A percentile compares a stretch with the other conserved stretches of the same genome.
phyloP scores from a whole-genome alignment of 2,797 vertebrate species.

The Bothrops alternatus region DNA sequence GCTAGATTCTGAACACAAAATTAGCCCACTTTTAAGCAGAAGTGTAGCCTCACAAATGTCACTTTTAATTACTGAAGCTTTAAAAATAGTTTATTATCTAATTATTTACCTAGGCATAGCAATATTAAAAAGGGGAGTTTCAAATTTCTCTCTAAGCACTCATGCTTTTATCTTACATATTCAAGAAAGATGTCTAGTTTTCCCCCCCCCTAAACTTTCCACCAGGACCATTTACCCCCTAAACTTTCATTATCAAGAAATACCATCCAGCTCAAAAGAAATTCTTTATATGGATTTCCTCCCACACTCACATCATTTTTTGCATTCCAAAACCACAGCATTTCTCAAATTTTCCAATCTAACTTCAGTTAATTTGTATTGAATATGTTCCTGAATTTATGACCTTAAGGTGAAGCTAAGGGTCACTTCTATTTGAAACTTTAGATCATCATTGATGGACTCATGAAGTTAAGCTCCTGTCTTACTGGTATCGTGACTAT shows the following conservation, averaged over 20 bases:
- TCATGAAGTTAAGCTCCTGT: neutral
- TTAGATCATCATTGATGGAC: neutral
- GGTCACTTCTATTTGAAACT: neutral
- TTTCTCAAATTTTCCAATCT: neutral
- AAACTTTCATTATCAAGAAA: neutral
- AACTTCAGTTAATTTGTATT: neutral
- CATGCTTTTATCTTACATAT: neutral
- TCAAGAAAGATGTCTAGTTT: neutral
- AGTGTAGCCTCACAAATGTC: neutral
- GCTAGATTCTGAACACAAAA: neutral
- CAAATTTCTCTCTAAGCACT: neutral
- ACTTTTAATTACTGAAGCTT: neutral
- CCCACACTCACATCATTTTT: neutral
- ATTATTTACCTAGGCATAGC: neutral
- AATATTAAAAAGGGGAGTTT: neutral
- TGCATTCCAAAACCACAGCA: neutral
- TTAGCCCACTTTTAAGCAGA: neutral
- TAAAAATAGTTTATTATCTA: neutral
- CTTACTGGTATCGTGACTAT: neutral
- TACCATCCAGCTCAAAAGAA: neutral
- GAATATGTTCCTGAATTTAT: neutral
- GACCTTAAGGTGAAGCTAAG: neutral
- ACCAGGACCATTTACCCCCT: accelerated
- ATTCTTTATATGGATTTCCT: neutral
- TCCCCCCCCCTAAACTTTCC: no score